Conservation (phyloP, 1,140 invertebrate genomes). For the Drosophila ficusphila region DNA sequence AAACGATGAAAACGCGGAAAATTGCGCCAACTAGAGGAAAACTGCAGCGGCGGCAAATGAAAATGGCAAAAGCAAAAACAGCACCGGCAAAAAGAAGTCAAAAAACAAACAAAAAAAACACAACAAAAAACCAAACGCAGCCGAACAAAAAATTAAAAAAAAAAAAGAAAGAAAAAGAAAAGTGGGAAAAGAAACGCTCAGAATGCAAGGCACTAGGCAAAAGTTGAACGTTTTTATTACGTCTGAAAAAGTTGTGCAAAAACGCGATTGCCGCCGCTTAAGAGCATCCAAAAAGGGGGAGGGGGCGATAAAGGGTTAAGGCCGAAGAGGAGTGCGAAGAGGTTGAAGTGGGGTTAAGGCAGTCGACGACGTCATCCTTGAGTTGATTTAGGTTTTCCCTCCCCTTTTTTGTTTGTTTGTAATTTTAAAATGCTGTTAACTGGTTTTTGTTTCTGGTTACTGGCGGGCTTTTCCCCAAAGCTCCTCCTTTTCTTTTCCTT, state of each 20-base stretch:
- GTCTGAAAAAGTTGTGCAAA: slow-evolving; percentile 77
- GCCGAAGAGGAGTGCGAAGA: neutral
- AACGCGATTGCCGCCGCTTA: slow-evolving; percentile 79
- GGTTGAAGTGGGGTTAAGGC: slow-evolving; percentile 33
- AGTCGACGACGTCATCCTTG: slow-evolving; percentile 47
- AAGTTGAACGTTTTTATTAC: slow-evolving; percentile 80
- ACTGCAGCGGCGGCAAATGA: slow-evolving; percentile 77
- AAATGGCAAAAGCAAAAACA: slow-evolving; percentile 59
- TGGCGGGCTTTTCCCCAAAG: neutral
- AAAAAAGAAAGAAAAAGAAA: slow-evolving; percentile 1
- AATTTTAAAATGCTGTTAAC: slow-evolving; percentile 69
- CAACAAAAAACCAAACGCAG: slow-evolving; percentile 27
- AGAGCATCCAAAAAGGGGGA: slow-evolving; percentile 49
- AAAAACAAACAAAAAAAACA: slow-evolving; percentile 9
- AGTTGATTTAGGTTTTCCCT: slow-evolving; percentile 63
- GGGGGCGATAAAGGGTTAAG: slow-evolving; percentile 8
- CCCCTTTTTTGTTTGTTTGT: slow-evolving; percentile 62
- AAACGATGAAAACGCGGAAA: slow-evolving; percentile 81
- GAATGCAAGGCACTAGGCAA: slow-evolving; percentile 50
- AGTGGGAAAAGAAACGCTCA: slow-evolving; percentile 16
- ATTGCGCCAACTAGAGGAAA: slow-evolving; percentile 78
- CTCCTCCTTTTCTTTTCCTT: neutral
- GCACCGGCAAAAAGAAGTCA: slow-evolving; percentile 21
- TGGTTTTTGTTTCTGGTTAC: slow-evolving; percentile 32
- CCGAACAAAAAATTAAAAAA: slow-evolving; percentile 27